Percentiles rank a stretch among this genome's conserved stretches.
Conservation (phyloP, 1,140 invertebrate species). For the Pachyrhynchus sulphureomaculatus region DNA sequence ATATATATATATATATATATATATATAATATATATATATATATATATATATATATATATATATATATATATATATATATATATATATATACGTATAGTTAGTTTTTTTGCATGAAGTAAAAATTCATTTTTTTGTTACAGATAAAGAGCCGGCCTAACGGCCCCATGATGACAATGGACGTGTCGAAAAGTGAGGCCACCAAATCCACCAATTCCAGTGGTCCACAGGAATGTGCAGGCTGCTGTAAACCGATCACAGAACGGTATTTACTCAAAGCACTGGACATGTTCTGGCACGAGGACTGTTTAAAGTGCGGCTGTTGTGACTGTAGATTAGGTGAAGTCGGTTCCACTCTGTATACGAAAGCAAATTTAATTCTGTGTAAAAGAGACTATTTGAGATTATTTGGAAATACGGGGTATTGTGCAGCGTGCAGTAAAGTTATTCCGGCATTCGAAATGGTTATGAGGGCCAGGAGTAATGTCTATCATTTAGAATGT, state of each 20-base stretch:
- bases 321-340: slow-evolving; percentile 96
- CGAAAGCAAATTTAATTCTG: slow-evolving; percentile 94
- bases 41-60: too few relatives aligned
- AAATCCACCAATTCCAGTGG: slow-evolving; percentile 36
- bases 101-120: too few relatives aligned
- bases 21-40: too few relatives aligned
- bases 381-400: slow-evolving; percentile 97
- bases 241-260: slow-evolving; percentile 84
- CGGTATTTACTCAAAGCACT: slow-evolving; percentile 81
- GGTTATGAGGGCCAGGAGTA: slow-evolving; percentile 96
- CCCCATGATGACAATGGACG: slow-evolving; percentile 71
- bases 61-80: too few relatives aligned
- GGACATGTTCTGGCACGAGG: slow-evolving; percentile 96
- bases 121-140: slow-evolving; percentile 45
- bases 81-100: too few relatives aligned
- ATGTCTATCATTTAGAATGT: slow-evolving; percentile 97
- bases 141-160: slow-evolving; percentile 48
- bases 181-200: slow-evolving; percentile 54
- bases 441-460: slow-evolving; percentile 98
- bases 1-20: too few relatives aligned
- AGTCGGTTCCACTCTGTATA: slow-evolving; percentile 95
- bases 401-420: slow-evolving; percentile 87
- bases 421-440: slow-evolving; percentile 93
- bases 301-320: slow-evolving; percentile 96
- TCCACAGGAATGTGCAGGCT: slow-evolving; percentile 77